Percentiles rank a stretch among this genome's conserved stretches.
Conservation (phyloP, 2,888 invertebrate genomes). For the Eucriotettix oculatus region DNA sequence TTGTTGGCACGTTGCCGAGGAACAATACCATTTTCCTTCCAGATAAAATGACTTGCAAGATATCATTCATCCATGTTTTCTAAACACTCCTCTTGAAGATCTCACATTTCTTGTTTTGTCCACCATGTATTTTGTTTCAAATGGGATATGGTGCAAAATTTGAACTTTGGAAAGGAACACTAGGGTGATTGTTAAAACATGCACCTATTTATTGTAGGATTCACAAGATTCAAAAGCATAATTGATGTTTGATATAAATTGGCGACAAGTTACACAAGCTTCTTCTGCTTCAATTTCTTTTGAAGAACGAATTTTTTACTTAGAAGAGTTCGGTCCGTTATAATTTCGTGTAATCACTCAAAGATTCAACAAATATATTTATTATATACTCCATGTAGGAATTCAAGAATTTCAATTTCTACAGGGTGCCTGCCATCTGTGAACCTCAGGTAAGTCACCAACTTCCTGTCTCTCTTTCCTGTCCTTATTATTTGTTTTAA, state of each 20-base stretch:
- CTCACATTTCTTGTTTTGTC: conserved; percentile 3
- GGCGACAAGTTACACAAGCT: not conserved
- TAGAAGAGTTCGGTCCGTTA: conserved; percentile 2
- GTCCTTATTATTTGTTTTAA: too few species aligned
- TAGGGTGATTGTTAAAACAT: conserved; percentile 1
- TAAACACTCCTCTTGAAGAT: conserved; percentile 1
- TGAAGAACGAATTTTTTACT: conserved; percentile 1
- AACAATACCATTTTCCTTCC: too few species aligned
- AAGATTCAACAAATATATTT: not conserved
- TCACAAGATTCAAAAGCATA: conserved; percentile 2
- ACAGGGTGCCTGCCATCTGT: too few species aligned
- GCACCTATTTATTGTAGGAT: conserved; percentile 1
- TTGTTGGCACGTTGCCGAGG: too few species aligned
- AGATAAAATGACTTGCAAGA: too few species aligned
- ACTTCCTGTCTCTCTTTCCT: too few species aligned
- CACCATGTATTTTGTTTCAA: conserved; percentile 6
- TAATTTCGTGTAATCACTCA: conserved; percentile 1
- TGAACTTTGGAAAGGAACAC: not conserved
- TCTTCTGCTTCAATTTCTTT: not conserved
- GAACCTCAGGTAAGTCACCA: too few species aligned
- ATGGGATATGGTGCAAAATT: conserved; percentile 5
- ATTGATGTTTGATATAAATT: conserved; percentile 3
- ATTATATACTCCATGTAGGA: too few species aligned
- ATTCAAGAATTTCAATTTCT: too few species aligned
- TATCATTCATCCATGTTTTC: too few species aligned